phyloP scores from a whole-genome alignment of 1,140 invertebrate species.

The Heliconius nattereri region DNA sequence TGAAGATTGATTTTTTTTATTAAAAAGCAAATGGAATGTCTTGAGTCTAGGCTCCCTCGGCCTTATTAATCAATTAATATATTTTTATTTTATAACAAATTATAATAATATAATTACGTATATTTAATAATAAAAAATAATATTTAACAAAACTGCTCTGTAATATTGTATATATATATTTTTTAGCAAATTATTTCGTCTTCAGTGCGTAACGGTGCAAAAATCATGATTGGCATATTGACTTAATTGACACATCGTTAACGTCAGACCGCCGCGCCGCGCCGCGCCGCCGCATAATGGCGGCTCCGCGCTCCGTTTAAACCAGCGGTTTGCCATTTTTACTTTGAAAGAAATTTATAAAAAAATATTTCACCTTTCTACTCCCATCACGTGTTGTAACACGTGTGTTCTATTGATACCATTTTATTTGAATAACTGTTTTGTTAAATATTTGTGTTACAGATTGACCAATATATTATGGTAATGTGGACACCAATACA shows the following conservation, averaged over 20 bases:
- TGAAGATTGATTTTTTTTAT: too few species aligned
- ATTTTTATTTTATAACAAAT: too few species aligned
- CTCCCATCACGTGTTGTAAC: not conserved
- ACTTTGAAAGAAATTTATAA: not conserved
- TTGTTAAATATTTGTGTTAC: not conserved
- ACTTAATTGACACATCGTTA: slow-evolving; percentile 6
- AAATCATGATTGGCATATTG: slow-evolving; percentile 27
- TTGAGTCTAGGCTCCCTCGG: too few species aligned
- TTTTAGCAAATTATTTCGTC: slow-evolving; percentile 18
- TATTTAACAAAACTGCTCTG: slow-evolving; percentile 15
- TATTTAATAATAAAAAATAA: not conserved
- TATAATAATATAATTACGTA: not conserved
- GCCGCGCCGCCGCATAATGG: not conserved
- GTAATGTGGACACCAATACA: too few species aligned
- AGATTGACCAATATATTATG: too few species aligned
- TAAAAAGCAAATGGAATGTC: too few species aligned
- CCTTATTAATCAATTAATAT: too few species aligned
- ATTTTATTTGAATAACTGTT: slow-evolving; percentile 11
- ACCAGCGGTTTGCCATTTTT: not conserved
- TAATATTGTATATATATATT: not conserved
- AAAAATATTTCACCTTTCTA: slow-evolving; percentile 16
- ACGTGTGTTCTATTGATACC: not conserved
- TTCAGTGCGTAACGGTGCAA: slow-evolving; percentile 26
- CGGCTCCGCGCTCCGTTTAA: not conserved
- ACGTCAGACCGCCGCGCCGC: not conserved